Evolutionary conservation across 1,140 invertebrate species (phyloP).

Genomic region (Ooceraea biroi): DNA sequence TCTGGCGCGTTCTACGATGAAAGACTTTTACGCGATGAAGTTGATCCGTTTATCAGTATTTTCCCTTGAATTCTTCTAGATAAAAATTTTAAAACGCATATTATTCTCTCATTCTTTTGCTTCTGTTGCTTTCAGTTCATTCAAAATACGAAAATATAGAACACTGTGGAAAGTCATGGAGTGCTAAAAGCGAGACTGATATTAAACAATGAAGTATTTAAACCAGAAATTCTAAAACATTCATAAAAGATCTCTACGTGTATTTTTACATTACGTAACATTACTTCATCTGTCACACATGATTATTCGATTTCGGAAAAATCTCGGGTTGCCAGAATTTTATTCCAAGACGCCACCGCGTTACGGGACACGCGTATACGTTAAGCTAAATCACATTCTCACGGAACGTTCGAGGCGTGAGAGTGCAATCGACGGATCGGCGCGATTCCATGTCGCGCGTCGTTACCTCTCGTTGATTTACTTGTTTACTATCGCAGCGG

Average conservation of each 20-base stretch:
- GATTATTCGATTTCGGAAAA: not conserved
- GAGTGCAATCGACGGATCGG: constrained; percentile 50
- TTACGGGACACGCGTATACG: not conserved
- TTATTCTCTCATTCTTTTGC: not conserved
- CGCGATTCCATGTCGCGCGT: constrained; percentile 57
- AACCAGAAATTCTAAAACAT: too few relatives aligned
- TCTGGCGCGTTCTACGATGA: not conserved
- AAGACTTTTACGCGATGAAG: not conserved
- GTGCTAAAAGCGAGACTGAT: too few relatives aligned
- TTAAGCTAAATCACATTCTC: constrained; percentile 48
- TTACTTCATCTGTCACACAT: not conserved
- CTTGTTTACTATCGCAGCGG: constrained; percentile 59
- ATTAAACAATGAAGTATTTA: too few relatives aligned
- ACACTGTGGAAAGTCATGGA: too few relatives aligned
- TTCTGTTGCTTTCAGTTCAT: too few relatives aligned
- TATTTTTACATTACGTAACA: not conserved
- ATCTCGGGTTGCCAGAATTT: not conserved
- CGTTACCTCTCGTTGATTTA: constrained; percentile 59
- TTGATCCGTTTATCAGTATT: not conserved
- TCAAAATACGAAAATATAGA: too few relatives aligned
- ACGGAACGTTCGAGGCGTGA: constrained; percentile 25
- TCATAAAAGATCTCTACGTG: not conserved
- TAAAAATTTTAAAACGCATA: not conserved
- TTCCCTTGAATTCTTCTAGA: not conserved
- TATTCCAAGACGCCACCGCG: not conserved